Base-by-base conservation (phyloP, 2,797 vertebrate species). In the Miichthys miiuy region DNA sequence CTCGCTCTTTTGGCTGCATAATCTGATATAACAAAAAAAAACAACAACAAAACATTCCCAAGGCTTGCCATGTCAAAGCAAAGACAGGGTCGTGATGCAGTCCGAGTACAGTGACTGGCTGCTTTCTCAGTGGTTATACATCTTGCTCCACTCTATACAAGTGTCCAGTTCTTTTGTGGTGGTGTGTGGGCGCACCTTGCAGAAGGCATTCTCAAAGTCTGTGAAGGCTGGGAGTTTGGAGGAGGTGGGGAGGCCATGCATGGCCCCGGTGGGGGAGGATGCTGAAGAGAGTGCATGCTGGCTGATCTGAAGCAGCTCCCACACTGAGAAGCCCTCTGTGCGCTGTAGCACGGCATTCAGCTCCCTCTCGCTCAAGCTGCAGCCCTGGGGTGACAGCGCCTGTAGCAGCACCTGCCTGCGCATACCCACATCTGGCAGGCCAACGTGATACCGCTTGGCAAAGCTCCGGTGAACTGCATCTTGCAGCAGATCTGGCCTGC, bases 121-220 rank as follows among this genome's bases (percentile, higher is more conserved):
- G 89, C 90, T 85, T 85, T 77, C 65, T 98, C 96, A 98, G 94
- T 97, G 97, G 94, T 96, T 94, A 72, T 96, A 99, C 94, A 97
- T 95, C 88, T 98, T 99, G 93, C 96, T 97, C 98, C 98, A 99
- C 93, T 99, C 97, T 91, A 94, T 94, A 87, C 96, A 97, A 86
- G 96, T 90, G 93, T 98, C 97, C 94, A 97, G 92, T 92, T 99
- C 98, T 95, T 99, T 97, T 81, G 96, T 91, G 75, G 96, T 96
- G 72, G 93, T 90, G 57, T 96, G 94, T 14, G 97, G 96, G 64
- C 94, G 96, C 87, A 98, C 96, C 90, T 99, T 98, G 92, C 97
- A 95, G 81, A 99, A 95, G 25, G 97, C 96, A 17, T 95, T 96
- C 94, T 99, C 98, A 66, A 99, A 95, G 93, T 98, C 98, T 93